These are phyloP conservation scores for Cheirogaleus medius DNA, from an alignment of 2,113 vertebrate genomes.

Conservation along the genomic window DNA sequence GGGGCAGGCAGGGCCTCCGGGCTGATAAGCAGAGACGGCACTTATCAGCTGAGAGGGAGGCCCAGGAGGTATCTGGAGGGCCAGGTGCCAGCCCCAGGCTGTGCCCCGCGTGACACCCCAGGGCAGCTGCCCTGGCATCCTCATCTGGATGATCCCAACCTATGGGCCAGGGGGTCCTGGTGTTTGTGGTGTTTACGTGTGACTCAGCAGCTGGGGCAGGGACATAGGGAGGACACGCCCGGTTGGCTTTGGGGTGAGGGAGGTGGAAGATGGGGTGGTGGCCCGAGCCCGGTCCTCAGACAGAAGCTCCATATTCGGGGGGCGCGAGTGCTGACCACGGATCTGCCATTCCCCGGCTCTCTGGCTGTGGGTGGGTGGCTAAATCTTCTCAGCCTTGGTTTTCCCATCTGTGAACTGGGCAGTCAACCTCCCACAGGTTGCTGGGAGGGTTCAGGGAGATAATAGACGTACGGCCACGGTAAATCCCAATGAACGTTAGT, in stretches of 20 bases:
- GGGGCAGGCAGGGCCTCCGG: not conserved
- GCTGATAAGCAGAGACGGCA: constrained; percentile 71
- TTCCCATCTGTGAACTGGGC: not conserved
- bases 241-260: not conserved
- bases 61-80: constrained; percentile 72
- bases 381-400: not conserved
- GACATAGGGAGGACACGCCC: not conserved
- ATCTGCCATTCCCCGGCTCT: not conserved
- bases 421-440: not conserved
- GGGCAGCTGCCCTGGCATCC: constrained; percentile 77
- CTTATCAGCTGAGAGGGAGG: constrained; percentile 81
- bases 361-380: not conserved
- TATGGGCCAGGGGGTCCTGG: constrained; percentile 49
- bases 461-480: accelerated
- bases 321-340: not conserved
- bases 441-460: not conserved
- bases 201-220: constrained; percentile 74
- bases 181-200: constrained; percentile 39
- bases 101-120: not conserved
- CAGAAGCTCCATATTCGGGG: not conserved
- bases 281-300: accelerated
- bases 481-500: not conserved
- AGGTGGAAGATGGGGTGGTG: not conserved
- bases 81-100: constrained; percentile 8
- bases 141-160: constrained; percentile 72